Evolutionary conservation across 2,888 invertebrate genomes (phyloP).

Genomic region (Hypolimnas misippus): DNA sequence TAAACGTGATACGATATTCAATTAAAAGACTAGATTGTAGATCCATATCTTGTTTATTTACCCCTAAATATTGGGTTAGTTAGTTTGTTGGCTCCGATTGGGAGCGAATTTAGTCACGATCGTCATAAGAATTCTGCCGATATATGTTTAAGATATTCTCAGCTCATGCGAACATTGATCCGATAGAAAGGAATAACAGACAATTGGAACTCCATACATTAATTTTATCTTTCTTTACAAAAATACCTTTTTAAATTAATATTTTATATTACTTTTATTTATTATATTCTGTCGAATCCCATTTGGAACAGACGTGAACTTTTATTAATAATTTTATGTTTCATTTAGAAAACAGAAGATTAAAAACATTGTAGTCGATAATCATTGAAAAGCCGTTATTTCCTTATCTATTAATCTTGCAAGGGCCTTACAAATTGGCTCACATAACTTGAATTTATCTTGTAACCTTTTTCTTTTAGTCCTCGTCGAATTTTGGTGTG

Average conservation of each 20-base stretch:
- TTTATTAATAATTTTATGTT: background rate
- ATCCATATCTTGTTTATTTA: too few relatives aligned
- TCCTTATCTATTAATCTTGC: conserved; percentile 19
- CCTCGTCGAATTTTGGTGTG: conserved; percentile 23
- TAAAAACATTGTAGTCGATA: background rate
- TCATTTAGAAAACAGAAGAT: background rate
- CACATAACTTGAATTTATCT: conserved; percentile 56
- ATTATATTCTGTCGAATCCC: too few relatives aligned
- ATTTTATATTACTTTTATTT: too few relatives aligned
- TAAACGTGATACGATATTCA: too few relatives aligned
- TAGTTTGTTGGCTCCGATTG: background rate
- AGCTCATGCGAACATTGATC: background rate
- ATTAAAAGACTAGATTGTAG: too few relatives aligned
- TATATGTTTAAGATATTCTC: background rate
- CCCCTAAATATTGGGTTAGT: too few relatives aligned
- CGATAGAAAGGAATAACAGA: too few relatives aligned
- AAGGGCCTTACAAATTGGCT: conserved; percentile 41
- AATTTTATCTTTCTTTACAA: too few relatives aligned
- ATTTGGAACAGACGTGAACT: too few relatives aligned
- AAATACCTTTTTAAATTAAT: too few relatives aligned
- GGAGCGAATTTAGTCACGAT: background rate
- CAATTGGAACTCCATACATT: too few relatives aligned
- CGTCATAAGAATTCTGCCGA: background rate
- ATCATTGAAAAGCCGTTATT: conserved; percentile 13
- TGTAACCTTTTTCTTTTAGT: conserved; percentile 55